These are phyloP conservation scores for Murina feae DNA, from an alignment of 2,113 vertebrate genomes.

Conservation along the genomic window DNA sequence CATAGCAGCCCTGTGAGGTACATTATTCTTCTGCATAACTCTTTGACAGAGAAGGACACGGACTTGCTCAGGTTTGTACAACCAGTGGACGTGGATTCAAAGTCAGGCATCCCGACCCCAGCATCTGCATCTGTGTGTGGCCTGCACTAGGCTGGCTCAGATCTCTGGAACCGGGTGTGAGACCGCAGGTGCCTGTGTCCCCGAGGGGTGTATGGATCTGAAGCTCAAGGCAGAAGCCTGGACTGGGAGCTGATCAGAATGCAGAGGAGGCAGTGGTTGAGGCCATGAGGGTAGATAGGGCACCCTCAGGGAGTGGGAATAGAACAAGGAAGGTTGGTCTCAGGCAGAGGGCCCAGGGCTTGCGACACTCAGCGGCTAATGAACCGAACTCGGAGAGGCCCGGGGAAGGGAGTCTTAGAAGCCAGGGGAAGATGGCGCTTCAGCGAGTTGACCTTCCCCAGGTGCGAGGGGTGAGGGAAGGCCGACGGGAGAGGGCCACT, in stretches of 20 bases:
- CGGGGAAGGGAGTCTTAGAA: neutral
- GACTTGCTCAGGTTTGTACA: neutral
- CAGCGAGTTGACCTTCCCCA: neutral
- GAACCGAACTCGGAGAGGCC: neutral
- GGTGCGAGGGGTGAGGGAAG: neutral
- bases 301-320: neutral
- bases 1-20: neutral
- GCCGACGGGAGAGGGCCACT: neutral
- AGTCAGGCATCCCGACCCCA: neutral
- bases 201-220: neutral
- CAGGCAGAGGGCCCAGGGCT: neutral
- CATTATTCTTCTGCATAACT: neutral
- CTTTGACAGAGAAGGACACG: neutral
- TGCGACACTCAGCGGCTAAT: neutral
- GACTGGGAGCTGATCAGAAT: neutral
- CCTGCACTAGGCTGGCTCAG: neutral
- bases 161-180: neutral
- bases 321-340: neutral
- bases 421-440: neutral
- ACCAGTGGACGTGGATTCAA: neutral
- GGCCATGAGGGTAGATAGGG: neutral
- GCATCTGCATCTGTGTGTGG: neutral
- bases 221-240: neutral
- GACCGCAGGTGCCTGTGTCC: too few relatives aligned
- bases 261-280: neutral